Evolutionary conservation across 2,888 invertebrate genomes (phyloP).

Genomic region (Hirtodrosophila histrioides): DNA sequence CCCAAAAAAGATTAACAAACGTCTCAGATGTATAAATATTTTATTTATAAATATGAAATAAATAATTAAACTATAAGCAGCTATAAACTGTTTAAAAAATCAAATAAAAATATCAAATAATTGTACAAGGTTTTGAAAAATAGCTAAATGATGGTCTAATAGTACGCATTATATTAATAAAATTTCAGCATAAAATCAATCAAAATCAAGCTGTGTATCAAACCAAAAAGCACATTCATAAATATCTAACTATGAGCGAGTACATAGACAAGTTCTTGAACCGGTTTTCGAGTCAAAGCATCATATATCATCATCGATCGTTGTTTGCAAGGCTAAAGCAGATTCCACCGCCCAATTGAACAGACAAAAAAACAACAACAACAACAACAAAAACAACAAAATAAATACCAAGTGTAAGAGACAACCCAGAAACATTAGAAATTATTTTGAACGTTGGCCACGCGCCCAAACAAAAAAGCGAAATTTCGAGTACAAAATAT

Average conservation of each 20-base stretch:
- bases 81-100: too few relatives aligned
- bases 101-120: too few relatives aligned
- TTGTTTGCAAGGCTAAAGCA: slow-evolving; percentile 34
- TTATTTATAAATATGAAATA: too few relatives aligned
- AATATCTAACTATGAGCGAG: slow-evolving; percentile 29
- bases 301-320: slow-evolving; percentile 15
- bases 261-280: slow-evolving; percentile 24
- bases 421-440: slow-evolving; percentile 23
- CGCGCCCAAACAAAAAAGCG: slow-evolving; percentile 47
- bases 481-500: slow-evolving; percentile 60
- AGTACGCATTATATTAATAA: background rate
- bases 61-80: too few relatives aligned
- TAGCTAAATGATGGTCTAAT: too few relatives aligned
- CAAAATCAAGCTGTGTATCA: slow-evolving; percentile 28
- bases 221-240: slow-evolving; percentile 20
- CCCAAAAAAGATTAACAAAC: too few relatives aligned
- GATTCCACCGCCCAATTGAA: slow-evolving; percentile 25
- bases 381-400: slow-evolving; percentile 3
- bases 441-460: slow-evolving; percentile 24
- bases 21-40: too few relatives aligned
- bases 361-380: slow-evolving; percentile 3
- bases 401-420: slow-evolving; percentile 11
- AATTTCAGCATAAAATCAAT: slow-evolving; percentile 7
- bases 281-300: slow-evolving; percentile 34
- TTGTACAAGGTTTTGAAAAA: too few relatives aligned